Conservation (phyloP, 1,140 invertebrate species). For the Galleria mellonella region DNA sequence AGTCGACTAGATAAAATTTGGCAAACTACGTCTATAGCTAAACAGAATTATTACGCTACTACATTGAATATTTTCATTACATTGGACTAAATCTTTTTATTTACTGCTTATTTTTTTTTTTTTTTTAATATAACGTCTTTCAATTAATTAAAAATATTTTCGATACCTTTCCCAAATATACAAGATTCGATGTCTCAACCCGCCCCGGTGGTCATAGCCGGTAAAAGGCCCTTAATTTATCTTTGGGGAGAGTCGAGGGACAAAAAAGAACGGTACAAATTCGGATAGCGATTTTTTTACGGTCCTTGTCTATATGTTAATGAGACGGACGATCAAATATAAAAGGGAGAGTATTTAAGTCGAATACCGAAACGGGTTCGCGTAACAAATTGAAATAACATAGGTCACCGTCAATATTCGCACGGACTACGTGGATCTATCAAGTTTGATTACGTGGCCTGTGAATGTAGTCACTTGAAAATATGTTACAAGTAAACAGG, state of each 20-base stretch:
- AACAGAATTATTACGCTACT: too few relatives aligned
- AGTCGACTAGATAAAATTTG: too few relatives aligned
- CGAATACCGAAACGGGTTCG: constrained; percentile 8
- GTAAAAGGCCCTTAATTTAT: constrained; percentile 29
- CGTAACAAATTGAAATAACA: constrained; percentile 9
- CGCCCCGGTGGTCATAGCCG: constrained; percentile 17
- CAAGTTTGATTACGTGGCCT: too few relatives aligned
- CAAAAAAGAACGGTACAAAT: constrained; percentile 28
- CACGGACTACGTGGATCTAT: too few relatives aligned
- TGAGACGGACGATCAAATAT: constrained; percentile 29
- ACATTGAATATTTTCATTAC: too few relatives aligned
- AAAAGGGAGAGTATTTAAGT: constrained; percentile 24
- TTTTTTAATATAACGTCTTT: too few relatives aligned
- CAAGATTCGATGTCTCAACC: constrained; percentile 17
- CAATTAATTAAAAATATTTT: not conserved
- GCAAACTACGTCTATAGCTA: too few relatives aligned
- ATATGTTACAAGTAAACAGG: too few relatives aligned
- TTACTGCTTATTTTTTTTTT: too few relatives aligned
- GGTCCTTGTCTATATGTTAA: constrained; percentile 28
- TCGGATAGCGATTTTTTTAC: constrained; percentile 24
- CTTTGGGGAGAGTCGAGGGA: constrained; percentile 16
- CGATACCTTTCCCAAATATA: constrained; percentile 10
- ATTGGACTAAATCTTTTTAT: too few relatives aligned
- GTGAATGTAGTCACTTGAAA: too few relatives aligned
- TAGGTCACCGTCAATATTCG: not conserved